These are phyloP conservation scores for Marmota monax DNA, from an alignment of 2,113 vertebrate genomes.

Conservation along the genomic window DNA sequence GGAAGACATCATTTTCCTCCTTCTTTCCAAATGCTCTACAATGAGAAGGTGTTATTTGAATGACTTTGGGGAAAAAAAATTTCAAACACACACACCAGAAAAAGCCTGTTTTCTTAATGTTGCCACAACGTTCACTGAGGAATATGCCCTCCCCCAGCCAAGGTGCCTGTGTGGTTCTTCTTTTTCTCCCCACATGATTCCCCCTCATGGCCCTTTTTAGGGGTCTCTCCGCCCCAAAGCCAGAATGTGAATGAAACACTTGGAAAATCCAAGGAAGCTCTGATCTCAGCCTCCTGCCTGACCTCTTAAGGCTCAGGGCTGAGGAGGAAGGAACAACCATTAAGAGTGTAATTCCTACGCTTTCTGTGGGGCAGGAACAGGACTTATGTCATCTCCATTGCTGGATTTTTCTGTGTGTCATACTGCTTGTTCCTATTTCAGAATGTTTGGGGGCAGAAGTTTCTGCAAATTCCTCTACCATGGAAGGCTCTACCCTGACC, in stretches of 20 bases:
- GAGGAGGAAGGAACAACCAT: neutral
- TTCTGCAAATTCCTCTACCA: neutral
- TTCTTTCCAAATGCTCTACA: slow-evolving; percentile 39
- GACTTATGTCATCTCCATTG: slow-evolving; percentile 17
- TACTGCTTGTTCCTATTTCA: slow-evolving; percentile 25
- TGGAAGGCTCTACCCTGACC: neutral
- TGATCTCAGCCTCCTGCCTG: neutral
- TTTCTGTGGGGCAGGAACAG: slow-evolving; percentile 6
- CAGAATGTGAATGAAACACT: neutral
- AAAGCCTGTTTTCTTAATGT: neutral
- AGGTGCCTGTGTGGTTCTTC: neutral
- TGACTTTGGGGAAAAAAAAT: neutral
- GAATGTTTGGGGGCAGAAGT: slow-evolving; percentile 5
- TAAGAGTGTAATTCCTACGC: slow-evolving; percentile 1
- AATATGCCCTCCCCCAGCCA: neutral
- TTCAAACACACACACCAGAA: neutral
- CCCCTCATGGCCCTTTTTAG: neutral
- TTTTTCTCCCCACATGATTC: neutral
- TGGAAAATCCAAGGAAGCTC: neutral
- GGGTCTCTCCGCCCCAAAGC: neutral
- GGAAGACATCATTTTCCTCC: neutral
- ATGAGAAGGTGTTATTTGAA: neutral
- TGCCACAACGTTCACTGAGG: neutral
- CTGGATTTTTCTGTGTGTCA: neutral
- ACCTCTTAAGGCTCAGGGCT: neutral